phyloP scores from a whole-genome alignment of 2,888 invertebrate genomes.

The Bimastos eiseni region DNA sequence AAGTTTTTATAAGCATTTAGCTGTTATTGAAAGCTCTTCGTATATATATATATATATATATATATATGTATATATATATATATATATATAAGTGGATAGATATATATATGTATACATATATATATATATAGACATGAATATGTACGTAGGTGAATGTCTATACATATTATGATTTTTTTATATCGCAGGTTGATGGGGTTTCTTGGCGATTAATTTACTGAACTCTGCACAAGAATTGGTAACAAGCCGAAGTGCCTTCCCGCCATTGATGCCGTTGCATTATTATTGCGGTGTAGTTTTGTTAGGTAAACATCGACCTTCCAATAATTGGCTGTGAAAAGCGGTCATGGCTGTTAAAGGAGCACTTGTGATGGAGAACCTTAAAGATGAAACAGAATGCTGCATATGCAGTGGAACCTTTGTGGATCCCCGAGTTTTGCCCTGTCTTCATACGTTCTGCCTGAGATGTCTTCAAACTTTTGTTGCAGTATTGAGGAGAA shows the following conservation, averaged over 20 bases:
- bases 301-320: no score
- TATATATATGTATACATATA: neutral
- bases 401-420: neutral
- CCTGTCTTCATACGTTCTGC: conserved; percentile 4
- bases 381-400: neutral
- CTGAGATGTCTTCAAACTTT: neutral
- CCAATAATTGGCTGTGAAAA: neutral
- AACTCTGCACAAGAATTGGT: neutral
- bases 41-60: neutral
- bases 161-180: neutral
- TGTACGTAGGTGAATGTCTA: no score
- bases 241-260: neutral
- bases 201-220: neutral
- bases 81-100: no score
- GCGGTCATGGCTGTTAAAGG: neutral
- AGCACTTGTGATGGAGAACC: neutral
- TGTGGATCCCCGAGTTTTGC: neutral
- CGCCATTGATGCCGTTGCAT: neutral
- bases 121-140: neutral
- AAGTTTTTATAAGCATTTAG: no score
- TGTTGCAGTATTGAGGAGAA: neutral
- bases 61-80: neutral
- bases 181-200: neutral
- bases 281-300: neutral
- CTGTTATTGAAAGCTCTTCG: neutral